phyloP scores from a whole-genome alignment of 1,140 invertebrate species.

The Aplysia californica region DNA sequence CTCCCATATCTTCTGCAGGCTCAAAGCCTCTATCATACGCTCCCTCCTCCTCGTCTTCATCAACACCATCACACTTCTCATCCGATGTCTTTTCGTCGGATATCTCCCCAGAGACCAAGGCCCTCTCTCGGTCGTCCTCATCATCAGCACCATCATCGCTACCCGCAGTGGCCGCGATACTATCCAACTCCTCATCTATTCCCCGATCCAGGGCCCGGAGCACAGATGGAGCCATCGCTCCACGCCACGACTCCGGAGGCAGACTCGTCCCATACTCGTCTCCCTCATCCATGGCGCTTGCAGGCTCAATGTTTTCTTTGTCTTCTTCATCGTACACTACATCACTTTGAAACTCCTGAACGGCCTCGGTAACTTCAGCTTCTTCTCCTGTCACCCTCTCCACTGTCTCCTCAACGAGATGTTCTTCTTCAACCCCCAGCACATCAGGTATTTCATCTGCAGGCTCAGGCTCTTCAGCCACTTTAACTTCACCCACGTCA shows the following conservation, averaged over 20 bases:
- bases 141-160: slow-evolving; percentile 9
- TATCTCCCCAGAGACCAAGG: background rate
- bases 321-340: background rate
- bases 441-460: background rate
- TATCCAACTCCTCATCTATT: background rate
- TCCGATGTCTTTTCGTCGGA: background rate
- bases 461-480: background rate
- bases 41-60: background rate
- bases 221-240: too few relatives aligned
- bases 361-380: background rate
- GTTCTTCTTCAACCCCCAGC: background rate
- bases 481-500: background rate
- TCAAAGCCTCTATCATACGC: background rate
- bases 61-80: background rate
- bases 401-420: background rate
- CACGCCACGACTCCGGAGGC: too few relatives aligned
- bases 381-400: slow-evolving; percentile 3
- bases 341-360: background rate
- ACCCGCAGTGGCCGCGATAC: slow-evolving; percentile 14
- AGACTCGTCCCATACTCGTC: too few relatives aligned
- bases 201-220: too few relatives aligned
- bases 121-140: slow-evolving; percentile 2
- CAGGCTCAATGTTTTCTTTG: background rate
- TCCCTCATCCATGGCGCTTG: background rate
- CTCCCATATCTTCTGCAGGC: background rate